A percentile compares a stretch with the other conserved stretches of the same genome.
These are phyloP conservation scores for Dendronephthya gigantea DNA, from an alignment of 64 coral and sea anemone species.

Conservation along the genomic window DNA sequence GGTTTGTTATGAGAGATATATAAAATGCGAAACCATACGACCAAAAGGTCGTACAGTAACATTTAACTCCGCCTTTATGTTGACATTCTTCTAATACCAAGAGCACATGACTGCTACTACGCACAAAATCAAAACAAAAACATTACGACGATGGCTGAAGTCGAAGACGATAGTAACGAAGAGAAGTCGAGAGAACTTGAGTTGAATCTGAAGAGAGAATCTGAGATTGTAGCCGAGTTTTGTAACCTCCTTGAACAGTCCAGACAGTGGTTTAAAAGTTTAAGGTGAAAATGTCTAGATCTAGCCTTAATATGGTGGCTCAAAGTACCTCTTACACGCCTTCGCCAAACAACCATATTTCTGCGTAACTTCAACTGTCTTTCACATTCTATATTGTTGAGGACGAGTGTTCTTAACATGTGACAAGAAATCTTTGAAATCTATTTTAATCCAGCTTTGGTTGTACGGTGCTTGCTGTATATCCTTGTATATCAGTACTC, in stretches of 20 bases:
- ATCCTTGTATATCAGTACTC: no score
- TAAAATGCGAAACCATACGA: not conserved
- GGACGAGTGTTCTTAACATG: no score
- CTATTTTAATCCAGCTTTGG: no score
- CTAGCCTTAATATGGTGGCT: no score
- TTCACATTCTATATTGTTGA: no score
- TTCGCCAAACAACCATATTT: no score
- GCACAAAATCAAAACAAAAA: not conserved
- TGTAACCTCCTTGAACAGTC: conserved; percentile 84
- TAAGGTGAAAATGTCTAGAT: conserved; percentile 42
- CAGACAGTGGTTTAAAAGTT: conserved; percentile 59
- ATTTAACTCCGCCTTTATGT: not conserved
- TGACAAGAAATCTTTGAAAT: no score
- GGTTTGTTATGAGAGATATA: no score
- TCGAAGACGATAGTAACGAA: not conserved
- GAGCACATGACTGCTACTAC: not conserved
- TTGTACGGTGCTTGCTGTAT: no score
- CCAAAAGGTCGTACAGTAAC: not conserved
- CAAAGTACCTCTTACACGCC: no score
- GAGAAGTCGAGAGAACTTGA: not conserved
- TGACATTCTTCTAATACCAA: not conserved
- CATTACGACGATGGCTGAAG: not conserved
- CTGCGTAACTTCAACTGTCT: no score
- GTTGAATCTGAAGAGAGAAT: not conserved
- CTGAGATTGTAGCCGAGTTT: conserved; percentile 72